Base-by-base conservation (phyloP, 2,113 vertebrate species). In the Suncus etruscus region DNA sequence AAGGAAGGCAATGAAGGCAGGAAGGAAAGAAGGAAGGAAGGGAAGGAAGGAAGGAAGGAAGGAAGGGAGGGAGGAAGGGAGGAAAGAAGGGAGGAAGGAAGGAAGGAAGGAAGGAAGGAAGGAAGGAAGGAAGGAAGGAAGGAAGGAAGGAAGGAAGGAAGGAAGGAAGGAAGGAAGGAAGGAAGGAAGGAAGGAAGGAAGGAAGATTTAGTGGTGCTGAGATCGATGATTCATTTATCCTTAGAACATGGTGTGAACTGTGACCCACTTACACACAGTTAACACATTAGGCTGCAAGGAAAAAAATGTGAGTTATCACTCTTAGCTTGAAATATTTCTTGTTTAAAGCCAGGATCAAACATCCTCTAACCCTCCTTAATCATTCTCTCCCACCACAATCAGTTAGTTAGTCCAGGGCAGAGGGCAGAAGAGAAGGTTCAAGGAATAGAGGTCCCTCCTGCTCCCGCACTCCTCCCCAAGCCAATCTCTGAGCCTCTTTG, bases 291-390 rank as follows among this genome's bases (percentile, higher is more conserved):
- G 31, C 74, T 68, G 65, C 47, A 32, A 8, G 39, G 39, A 32
- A 48, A 80, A 73, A 39, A 87, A 85, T 27, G n/a, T 51, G 66
- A 80, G 75, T 74, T 76, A 83, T 86, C 76, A 14, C 48, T 58
- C 29, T 48, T 72, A 61, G 12, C 73, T 61, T 58, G 27, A 72
- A 31, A 81, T 65, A 76, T 90, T 91, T 15, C 80, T 39, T 89
- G 47, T 48, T 91, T 94, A 76, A 92, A 48, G 47, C 87, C 50
- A 31, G n/a, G 10, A 51, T 84, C 93, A 82, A 88, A 80, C 63
- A 32, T 45, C 27, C 45, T 1, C 1, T 27, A 78, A n/a, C 29
- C 70, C 70, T 70, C 16, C 1, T 29, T 50, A 10, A 58, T 14
- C 27, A 9, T 5, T 61, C 11, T 68, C 25, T 31, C 61, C 54